phyloP scores from a whole-genome alignment of 2,888 invertebrate species.

The Sarcophaga rosellei region DNA sequence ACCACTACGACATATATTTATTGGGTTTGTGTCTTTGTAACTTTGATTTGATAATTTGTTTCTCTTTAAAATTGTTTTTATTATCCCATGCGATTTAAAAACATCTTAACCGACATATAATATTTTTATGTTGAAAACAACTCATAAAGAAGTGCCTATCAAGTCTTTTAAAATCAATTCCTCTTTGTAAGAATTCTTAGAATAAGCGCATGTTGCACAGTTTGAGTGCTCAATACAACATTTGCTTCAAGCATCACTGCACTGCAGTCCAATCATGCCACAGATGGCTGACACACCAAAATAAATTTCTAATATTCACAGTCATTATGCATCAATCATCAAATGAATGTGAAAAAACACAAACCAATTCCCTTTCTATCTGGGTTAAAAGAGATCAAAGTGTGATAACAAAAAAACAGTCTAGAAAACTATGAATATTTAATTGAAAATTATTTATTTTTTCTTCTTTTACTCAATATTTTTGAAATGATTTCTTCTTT shows the following conservation, averaged over 20 bases:
- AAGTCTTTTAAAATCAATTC: too few species aligned
- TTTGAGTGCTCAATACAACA: not conserved
- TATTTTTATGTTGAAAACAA: too few species aligned
- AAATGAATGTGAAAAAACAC: constrained; percentile 7
- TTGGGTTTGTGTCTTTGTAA: too few species aligned
- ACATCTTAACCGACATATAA: too few species aligned
- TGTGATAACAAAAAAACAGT: constrained; percentile 43
- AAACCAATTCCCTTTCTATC: constrained; percentile 24
- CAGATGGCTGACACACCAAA: not conserved
- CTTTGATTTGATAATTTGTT: too few species aligned
- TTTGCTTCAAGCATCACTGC: not conserved
- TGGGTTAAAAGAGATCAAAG: constrained; percentile 65
- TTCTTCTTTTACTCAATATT: not conserved
- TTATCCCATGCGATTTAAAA: too few species aligned
- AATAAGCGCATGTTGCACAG: too few species aligned
- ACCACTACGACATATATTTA: too few species aligned
- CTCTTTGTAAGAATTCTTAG: too few species aligned
- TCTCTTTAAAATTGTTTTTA: too few species aligned
- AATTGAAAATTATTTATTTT: constrained; percentile 48
- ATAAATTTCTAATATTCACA: constrained; percentile 37
- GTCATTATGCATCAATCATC: constrained; percentile 63
- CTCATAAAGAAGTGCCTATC: too few species aligned
- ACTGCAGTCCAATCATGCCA: not conserved
- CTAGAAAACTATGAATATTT: constrained; percentile 46
- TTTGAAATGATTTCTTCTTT: constrained; percentile 6